Evolutionary conservation across 2,888 invertebrate species (phyloP), one percentile per base, ranked within the genome.

Genomic region (Aleiodes alternator): DNA sequence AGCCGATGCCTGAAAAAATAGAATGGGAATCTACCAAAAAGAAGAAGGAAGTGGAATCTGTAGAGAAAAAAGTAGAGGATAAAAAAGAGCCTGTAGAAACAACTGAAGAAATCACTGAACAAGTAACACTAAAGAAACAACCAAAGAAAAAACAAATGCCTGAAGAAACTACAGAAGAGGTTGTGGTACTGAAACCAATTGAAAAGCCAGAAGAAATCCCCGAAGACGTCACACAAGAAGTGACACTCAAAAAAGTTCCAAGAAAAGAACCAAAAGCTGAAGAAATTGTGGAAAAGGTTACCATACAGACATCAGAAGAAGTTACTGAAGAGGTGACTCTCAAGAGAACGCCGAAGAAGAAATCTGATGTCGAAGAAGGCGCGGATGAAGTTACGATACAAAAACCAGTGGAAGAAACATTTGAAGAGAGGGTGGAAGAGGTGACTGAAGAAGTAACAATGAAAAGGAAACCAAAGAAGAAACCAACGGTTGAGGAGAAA

Each of bases 1-100:
- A 90, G 79, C 85, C 88, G 12, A 89, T 89, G 85, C 87, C 88
- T 34, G 90, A 90, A 76, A 89, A 88, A 80, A 86, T 88, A 75
- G 80, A 84, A 53, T 87, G 85, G 85, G 86, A 87, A 68, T 85
- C 86, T 14, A 74, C 79, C 0, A 87, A 86, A 72, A 86, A 86
- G 68, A 87, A 87, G 34, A 83, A 84, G 9, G 82, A 23, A 23
- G 83, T 81, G 48, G 84, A 84, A 76, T 80, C 82, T 16, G 80
- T 11, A 9, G 9, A 43, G 11, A 43, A 43, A 11, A 38, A 38
- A 5, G 38, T 38, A 38, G 43, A 43, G 43, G 43, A 80, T 34
- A 81, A 82, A 31, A 75, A 80, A 4, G 80, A 83, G 48, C 87
- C 88, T 56, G 82, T 82, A 16, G 81, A 84, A 43, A 88, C 82